phyloP scores from a whole-genome alignment of 2,113 vertebrate species.

The Butorides virescens region DNA sequence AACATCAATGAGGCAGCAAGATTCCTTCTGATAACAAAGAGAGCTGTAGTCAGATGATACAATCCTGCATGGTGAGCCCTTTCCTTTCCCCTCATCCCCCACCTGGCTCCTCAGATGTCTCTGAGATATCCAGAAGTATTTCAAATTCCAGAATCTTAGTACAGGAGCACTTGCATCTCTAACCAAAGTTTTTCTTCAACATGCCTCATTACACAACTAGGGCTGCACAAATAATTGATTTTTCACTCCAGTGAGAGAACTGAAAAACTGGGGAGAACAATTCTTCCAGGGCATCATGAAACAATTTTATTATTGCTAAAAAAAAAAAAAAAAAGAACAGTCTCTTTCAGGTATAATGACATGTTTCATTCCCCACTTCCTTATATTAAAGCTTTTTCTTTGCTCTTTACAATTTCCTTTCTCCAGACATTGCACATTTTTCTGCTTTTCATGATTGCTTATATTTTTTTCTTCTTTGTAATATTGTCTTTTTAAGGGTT shows the following conservation, averaged over 20 bases:
- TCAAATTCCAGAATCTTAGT: not conserved
- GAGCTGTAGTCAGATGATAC: not conserved
- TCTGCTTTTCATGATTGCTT: not conserved
- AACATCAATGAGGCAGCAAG: not conserved
- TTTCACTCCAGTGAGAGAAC: constrained; percentile 44
- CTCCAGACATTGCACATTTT: not conserved
- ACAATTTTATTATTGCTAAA: not conserved
- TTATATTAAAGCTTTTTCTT: not conserved
- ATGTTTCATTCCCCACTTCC: not conserved
- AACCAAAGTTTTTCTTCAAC: not conserved
- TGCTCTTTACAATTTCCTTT: constrained; percentile 27
- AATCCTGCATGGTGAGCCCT: not conserved
- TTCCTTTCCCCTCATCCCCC: not conserved
- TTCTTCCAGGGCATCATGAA: not conserved
- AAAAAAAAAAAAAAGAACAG: not conserved
- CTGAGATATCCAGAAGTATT: not conserved
- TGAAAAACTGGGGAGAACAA: not conserved
- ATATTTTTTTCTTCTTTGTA: not conserved
- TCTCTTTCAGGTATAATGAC: not conserved
- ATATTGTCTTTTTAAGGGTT: not conserved
- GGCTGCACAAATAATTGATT: constrained; percentile 31
- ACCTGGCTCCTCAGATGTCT: not conserved
- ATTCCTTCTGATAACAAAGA: not conserved
- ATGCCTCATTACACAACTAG: constrained; percentile 44
- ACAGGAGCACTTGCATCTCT: not conserved